phyloP scores from a whole-genome alignment of 2,888 invertebrate species.

The Reticulitermes lucifugus region DNA sequence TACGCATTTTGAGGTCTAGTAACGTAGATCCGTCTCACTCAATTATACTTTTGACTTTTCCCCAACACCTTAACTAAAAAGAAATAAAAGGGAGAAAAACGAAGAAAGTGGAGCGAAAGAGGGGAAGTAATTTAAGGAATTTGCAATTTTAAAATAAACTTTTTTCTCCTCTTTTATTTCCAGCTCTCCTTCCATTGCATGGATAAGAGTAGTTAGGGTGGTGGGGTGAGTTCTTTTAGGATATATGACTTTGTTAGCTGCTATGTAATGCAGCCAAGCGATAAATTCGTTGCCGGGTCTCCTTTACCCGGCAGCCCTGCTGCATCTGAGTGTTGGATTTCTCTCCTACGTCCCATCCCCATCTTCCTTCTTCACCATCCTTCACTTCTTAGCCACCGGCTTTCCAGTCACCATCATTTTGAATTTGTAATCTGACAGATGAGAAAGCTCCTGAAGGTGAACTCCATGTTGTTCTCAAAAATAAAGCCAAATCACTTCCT shows the following conservation, averaged over 20 bases:
- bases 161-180: constrained; percentile 18
- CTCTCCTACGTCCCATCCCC: constrained; percentile 3
- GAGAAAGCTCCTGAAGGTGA: not conserved
- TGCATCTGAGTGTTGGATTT: constrained; percentile 17
- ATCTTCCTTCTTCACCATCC: constrained; percentile 2
- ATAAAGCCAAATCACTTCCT: too few relatives aligned
- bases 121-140: constrained; percentile 38
- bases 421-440: not conserved
- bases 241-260: constrained; percentile 46
- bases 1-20: too few relatives aligned
- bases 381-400: not conserved
- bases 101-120: constrained; percentile 29
- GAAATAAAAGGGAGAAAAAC: not conserved
- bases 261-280: constrained; percentile 46
- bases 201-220: constrained; percentile 25
- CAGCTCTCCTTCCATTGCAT: not conserved
- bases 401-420: not conserved
- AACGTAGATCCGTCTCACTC: too few relatives aligned
- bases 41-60: too few relatives aligned
- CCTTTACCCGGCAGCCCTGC: not conserved
- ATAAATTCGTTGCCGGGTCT: constrained; percentile 43
- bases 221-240: not conserved
- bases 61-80: not conserved
- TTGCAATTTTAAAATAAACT: constrained; percentile 40
- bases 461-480: not conserved